These are phyloP conservation scores for Hetaerina titia DNA, from an alignment of 2,888 invertebrate genomes.

Conservation along the genomic window DNA sequence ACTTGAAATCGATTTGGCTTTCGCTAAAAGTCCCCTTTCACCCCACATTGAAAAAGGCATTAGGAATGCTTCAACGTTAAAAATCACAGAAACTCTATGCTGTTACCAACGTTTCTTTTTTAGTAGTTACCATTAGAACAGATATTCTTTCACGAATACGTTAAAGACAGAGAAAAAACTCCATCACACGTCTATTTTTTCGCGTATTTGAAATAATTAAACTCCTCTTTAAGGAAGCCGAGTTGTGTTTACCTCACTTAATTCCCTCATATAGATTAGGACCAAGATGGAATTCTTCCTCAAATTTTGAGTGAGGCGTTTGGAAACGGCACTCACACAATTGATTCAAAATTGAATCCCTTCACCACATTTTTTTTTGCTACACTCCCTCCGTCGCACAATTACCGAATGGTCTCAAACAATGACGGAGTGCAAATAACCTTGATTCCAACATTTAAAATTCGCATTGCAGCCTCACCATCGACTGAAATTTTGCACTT, in stretches of 20 bases:
- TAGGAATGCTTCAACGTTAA: background rate
- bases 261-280: background rate
- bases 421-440: slow-evolving; percentile 27
- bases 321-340: background rate
- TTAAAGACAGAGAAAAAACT: background rate
- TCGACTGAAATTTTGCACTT: background rate
- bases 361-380: background rate
- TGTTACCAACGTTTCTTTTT: too few species aligned
- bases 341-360: background rate
- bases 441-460: background rate
- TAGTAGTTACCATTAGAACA: too few species aligned
- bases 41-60: too few species aligned
- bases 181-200: too few species aligned
- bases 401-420: slow-evolving; percentile 15
- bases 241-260: background rate
- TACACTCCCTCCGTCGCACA: background rate
- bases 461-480: slow-evolving; percentile 6
- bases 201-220: too few species aligned
- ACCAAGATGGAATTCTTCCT: background rate
- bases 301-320: background rate
- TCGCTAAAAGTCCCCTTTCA: too few species aligned
- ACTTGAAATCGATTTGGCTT: too few species aligned
- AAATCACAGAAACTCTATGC: too few species aligned
- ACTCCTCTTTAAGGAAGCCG: too few species aligned
- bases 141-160: background rate